Percentiles rank a stretch among this genome's conserved stretches.
Conservation (phyloP, 2,888 invertebrate genomes). For the Gortyna flavago region DNA sequence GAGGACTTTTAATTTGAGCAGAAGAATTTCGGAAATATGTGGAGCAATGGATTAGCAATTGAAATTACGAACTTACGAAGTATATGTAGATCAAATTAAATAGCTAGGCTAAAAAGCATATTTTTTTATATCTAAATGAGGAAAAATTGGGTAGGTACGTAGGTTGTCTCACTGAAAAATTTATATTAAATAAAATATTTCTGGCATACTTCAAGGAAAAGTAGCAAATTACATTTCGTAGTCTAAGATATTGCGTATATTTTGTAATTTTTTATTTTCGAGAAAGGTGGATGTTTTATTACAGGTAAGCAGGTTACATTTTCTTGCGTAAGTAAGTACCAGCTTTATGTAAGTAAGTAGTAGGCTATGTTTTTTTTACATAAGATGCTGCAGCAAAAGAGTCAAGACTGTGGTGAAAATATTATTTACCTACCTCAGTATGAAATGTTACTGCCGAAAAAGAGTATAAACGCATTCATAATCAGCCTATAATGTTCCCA, state of each 20-base stretch:
- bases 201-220: conserved; percentile 10
- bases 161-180: neutral
- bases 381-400: too few relatives aligned
- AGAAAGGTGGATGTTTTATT: neutral
- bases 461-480: neutral
- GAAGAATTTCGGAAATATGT: neutral
- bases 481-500: too few relatives aligned
- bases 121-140: neutral
- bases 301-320: neutral
- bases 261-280: neutral
- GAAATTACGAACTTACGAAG: neutral
- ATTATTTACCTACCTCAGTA: neutral
- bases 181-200: conserved; percentile 2
- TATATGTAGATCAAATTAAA: neutral
- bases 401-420: too few relatives aligned
- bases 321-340: neutral
- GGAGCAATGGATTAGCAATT: neutral
- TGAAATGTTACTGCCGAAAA: neutral
- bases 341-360: neutral
- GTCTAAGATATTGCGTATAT: neutral
- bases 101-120: neutral
- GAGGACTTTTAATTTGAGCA: neutral
- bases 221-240: conserved; percentile 11
- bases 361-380: neutral
- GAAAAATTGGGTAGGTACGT: neutral